Evolutionary conservation across 2,113 vertebrate genomes (phyloP).

Genomic region (Paramormyrops kingsleyae): DNA sequence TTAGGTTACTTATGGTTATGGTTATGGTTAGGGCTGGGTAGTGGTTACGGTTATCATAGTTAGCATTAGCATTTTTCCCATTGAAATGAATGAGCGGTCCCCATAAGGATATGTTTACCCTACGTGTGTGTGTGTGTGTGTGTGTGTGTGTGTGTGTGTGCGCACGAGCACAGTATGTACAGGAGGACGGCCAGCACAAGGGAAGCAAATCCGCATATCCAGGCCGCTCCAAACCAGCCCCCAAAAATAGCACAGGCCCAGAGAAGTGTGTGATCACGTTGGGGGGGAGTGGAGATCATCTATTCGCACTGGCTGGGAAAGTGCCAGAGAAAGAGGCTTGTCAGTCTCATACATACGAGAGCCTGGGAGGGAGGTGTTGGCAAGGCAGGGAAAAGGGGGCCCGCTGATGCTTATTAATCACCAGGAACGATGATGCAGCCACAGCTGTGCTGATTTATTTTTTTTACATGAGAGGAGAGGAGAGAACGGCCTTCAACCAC

Average conservation of each 20-base stretch:
- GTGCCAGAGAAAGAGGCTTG: conserved; percentile 36
- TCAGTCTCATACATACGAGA: conserved; percentile 39
- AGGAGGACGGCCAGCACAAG: background rate
- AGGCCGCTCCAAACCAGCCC: background rate
- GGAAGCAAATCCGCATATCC: background rate
- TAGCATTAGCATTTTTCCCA: no score
- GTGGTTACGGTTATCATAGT: no score
- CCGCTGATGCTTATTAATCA: conserved; percentile 51
- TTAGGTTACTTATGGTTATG: no score
- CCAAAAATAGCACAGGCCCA: conserved; percentile 31
- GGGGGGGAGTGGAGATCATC: conserved; percentile 43
- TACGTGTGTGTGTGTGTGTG: background rate
- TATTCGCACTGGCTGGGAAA: conserved; percentile 41
- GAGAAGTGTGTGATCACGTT: conserved; percentile 30
- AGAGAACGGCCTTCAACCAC: conserved; percentile 6
- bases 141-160: background rate
- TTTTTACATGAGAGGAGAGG: conserved; percentile 1
- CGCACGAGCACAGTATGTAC: background rate
- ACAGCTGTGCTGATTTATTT: conserved; percentile 33
- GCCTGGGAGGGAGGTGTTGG: conserved; percentile 45
- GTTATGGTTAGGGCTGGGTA: no score
- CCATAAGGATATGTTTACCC: no score
- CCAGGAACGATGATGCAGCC: conserved; percentile 40
- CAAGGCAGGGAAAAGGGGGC: conserved; percentile 35
- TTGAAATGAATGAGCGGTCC: no score